A percentile compares a stretch with the other conserved stretches of the same genome.
Evolutionary conservation across 2,888 invertebrate species (phyloP).

Genomic region (Spisula subtruncata): DNA sequence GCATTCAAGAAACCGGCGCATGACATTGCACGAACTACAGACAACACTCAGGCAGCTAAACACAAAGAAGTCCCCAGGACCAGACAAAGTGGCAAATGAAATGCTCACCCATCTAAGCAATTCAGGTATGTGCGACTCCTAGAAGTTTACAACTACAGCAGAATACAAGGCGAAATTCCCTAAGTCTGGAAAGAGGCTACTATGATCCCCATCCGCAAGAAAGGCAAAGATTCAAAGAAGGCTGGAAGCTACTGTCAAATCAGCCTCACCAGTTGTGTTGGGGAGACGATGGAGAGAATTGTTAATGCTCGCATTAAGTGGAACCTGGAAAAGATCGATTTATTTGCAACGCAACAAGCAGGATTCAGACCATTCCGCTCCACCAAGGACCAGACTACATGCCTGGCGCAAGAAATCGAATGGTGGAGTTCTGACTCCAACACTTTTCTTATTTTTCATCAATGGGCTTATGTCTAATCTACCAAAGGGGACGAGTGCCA

Average conservation of each 20-base stretch:
- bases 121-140: background rate
- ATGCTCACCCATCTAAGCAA: constrained; percentile 17
- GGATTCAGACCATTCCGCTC: constrained; percentile 40
- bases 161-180: too few relatives aligned
- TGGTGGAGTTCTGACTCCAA: constrained; percentile 17
- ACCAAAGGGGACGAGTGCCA: constrained; percentile 56
- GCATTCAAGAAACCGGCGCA: too few relatives aligned
- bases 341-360: constrained; percentile 49
- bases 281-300: background rate
- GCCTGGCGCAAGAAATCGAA: constrained; percentile 44
- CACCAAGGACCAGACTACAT: too few relatives aligned
- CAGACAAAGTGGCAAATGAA: constrained; percentile 27
- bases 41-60: too few relatives aligned
- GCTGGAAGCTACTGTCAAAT: constrained; percentile 3
- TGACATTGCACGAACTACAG: too few relatives aligned
- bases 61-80: too few relatives aligned
- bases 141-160: constrained; percentile 13
- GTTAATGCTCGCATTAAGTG: constrained; percentile 13
- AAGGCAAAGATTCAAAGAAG: background rate
- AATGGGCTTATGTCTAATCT: constrained; percentile 36
- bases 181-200: constrained; percentile 27
- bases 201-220: constrained; percentile 1
- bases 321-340: constrained; percentile 52
- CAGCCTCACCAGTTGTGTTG: constrained; percentile 2
- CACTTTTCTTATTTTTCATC: constrained; percentile 27